These are phyloP conservation scores for Leuciscus waleckii DNA, from an alignment of 2,797 vertebrate genomes.

Conservation along the genomic window DNA sequence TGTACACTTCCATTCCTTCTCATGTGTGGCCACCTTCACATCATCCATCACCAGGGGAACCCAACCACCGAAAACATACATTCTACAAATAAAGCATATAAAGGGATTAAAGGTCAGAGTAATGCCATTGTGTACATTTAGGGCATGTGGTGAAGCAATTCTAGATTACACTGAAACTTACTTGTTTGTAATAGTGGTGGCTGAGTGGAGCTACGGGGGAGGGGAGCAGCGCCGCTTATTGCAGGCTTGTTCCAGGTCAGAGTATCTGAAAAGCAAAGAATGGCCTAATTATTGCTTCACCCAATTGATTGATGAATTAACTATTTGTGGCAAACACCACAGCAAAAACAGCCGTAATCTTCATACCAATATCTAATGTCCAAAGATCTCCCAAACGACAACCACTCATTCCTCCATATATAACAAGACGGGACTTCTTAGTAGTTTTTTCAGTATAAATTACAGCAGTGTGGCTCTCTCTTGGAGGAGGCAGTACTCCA, in stretches of 20 bases:
- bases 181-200: slow-evolving; percentile 96
- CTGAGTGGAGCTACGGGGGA: slow-evolving; percentile 93
- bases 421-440: slow-evolving; percentile 90
- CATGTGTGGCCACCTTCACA: slow-evolving; percentile 97
- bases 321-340: background rate
- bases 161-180: slow-evolving; percentile 67
- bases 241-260: slow-evolving; percentile 93
- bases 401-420: slow-evolving; percentile 96
- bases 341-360: slow-evolving; percentile 56
- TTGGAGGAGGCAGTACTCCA: slow-evolving; percentile 90
- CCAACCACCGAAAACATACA: slow-evolving; percentile 92
- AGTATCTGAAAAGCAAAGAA: slow-evolving; percentile 77
- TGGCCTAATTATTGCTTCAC: slow-evolving; percentile 9
- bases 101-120: slow-evolving; percentile 14
- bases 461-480: slow-evolving; percentile 95
- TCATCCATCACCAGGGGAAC: slow-evolving; percentile 93
- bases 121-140: background rate
- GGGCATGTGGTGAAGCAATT: background rate
- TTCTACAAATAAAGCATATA: slow-evolving; percentile 71
- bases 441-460: slow-evolving; percentile 91
- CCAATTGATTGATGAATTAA: background rate
- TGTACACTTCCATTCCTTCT: slow-evolving; percentile 99
- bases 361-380: slow-evolving; percentile 92
- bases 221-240: slow-evolving; percentile 87
- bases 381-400: slow-evolving; percentile 94